Conservation (phyloP, 2,888 invertebrate species). For the Biston stratarius region DNA sequence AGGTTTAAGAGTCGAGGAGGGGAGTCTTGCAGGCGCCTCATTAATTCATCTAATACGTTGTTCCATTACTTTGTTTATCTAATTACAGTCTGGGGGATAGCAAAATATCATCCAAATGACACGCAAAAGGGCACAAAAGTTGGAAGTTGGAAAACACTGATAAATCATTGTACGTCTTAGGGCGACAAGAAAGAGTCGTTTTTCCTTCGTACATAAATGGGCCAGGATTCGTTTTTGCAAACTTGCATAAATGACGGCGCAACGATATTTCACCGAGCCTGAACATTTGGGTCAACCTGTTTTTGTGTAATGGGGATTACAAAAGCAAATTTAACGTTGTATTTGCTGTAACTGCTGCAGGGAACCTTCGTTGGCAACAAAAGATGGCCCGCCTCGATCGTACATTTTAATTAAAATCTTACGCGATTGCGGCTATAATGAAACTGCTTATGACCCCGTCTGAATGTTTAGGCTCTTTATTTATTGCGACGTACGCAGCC, state of each 20-base stretch:
- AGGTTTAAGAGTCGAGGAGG: conserved; percentile 24
- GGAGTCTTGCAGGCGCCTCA: conserved; percentile 27
- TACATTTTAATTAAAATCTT: conserved; percentile 84
- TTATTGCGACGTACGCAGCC: conserved; percentile 49
- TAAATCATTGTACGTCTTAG: conserved; percentile 71
- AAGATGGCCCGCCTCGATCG: conserved; percentile 76
- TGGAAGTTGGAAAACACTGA: conserved; percentile 54
- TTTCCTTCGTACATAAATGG: conserved; percentile 66
- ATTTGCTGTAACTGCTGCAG: conserved; percentile 78
- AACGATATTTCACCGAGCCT: conserved; percentile 79
- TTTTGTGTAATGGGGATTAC: conserved; percentile 83
- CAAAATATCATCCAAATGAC: conserved; percentile 73
- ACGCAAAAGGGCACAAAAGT: conserved; percentile 69
- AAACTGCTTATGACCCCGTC: conserved; percentile 67
- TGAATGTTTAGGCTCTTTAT: conserved; percentile 60
- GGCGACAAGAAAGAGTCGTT: conserved; percentile 64
- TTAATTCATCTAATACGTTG: conserved; percentile 44
- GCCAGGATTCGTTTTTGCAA: conserved; percentile 81
- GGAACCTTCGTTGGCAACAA: conserved; percentile 75
- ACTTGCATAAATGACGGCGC: conserved; percentile 82
- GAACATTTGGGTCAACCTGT: conserved; percentile 85
- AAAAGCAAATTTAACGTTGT: conserved; percentile 83
- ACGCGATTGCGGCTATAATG: conserved; percentile 70
- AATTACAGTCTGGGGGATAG: conserved; percentile 68
- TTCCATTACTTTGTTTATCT: conserved; percentile 66